phyloP scores from a whole-genome alignment of 1,140 invertebrate species.

The Eulimnadia texana region DNA sequence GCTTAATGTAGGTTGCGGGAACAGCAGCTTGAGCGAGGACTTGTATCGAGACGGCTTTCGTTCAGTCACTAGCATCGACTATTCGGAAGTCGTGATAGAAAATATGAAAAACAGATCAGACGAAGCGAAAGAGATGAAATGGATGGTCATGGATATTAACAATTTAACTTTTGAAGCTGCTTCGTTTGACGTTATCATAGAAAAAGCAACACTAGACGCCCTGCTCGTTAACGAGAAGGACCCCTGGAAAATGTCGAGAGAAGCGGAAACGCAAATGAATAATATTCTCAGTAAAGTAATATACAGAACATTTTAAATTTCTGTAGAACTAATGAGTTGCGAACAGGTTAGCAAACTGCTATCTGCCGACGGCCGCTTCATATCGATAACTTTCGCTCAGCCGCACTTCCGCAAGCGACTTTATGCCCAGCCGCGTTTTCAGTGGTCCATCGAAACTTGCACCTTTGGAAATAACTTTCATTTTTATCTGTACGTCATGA shows the following conservation, averaged over 20 bases:
- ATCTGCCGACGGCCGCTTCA: constrained; percentile 31
- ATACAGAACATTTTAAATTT: constrained; percentile 8
- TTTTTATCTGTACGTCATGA: constrained; percentile 32
- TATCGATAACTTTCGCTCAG: constrained; percentile 37
- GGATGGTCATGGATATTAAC: constrained; percentile 31
- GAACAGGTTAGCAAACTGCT: constrained; percentile 29
- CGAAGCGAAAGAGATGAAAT: constrained; percentile 23
- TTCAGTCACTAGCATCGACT: constrained; percentile 35
- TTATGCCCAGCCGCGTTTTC: constrained; percentile 26
- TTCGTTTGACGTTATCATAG: constrained; percentile 35
- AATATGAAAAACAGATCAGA: constrained; percentile 27
- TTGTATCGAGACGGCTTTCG: constrained; percentile 32
- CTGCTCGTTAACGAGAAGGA: constrained; percentile 34
- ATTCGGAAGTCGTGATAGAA: constrained; percentile 32
- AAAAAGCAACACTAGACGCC: constrained; percentile 38
- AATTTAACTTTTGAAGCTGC: constrained; percentile 25
- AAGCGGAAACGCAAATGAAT: constrained; percentile 25
- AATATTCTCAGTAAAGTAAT: constrained; percentile 26
- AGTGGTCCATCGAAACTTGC: constrained; percentile 25
- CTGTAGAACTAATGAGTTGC: constrained; percentile 8
- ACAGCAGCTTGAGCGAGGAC: constrained; percentile 32
- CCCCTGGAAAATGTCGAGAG: constrained; percentile 31
- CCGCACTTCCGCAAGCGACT: constrained; percentile 34
- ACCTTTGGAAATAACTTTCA: constrained; percentile 33
- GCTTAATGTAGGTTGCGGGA: constrained; percentile 34